Evolutionary conservation across 2,888 invertebrate species (phyloP).

Genomic region (Aelia acuminata): DNA sequence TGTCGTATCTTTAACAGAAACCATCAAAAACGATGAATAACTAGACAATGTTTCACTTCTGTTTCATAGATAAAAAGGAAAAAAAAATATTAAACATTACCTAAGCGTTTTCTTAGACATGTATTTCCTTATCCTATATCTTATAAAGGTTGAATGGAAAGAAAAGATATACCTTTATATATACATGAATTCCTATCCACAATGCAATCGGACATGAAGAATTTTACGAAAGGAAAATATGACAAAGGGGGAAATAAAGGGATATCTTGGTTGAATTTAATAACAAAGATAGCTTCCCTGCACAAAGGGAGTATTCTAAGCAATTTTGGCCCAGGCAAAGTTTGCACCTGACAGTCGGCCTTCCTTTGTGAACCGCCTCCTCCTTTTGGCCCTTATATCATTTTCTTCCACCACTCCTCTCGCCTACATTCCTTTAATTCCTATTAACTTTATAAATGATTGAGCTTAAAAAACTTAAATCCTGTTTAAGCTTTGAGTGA

Average conservation of each 20-base stretch:
- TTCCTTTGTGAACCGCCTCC: not conserved
- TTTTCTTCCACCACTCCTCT: not conserved
- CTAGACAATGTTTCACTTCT: too few species aligned
- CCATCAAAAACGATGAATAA: too few species aligned
- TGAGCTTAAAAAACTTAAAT: not conserved
- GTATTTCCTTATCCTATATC: too few species aligned
- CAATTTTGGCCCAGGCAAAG: constrained; percentile 3
- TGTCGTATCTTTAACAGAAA: too few species aligned
- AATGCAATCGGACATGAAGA: constrained; percentile 25
- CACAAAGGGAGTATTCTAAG: constrained; percentile 40
- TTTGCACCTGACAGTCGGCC: constrained; percentile 25
- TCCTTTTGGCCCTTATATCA: constrained; percentile 6
- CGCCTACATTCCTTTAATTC: not conserved
- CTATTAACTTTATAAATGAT: not conserved
- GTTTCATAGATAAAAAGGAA: too few species aligned
- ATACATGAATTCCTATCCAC: not conserved
- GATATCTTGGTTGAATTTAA: not conserved
- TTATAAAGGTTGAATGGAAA: too few species aligned
- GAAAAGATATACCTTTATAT: not conserved
- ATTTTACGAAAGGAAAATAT: not conserved
- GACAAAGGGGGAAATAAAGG: not conserved
- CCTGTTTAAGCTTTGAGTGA: not conserved
- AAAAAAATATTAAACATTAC: too few species aligned
- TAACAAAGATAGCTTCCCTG: constrained; percentile 22
- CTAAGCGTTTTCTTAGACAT: too few species aligned